phyloP scores from a whole-genome alignment of 2,888 invertebrate species.

The Stenolophus ochropezus region DNA sequence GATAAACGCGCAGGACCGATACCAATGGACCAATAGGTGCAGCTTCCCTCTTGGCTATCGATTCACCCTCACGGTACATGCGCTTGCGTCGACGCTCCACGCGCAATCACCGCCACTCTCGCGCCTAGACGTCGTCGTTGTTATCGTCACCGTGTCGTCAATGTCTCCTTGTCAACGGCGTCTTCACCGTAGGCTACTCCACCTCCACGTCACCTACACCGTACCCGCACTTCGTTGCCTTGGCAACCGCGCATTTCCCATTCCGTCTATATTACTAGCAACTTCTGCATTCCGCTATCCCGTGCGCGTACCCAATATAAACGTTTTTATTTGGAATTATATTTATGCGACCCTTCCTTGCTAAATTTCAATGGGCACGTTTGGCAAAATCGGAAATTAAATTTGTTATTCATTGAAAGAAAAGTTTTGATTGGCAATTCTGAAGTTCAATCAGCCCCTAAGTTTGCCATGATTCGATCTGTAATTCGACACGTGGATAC shows the following conservation, averaged over 20 bases:
- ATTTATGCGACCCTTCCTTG: slow-evolving; percentile 30
- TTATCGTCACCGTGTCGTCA: slow-evolving; percentile 37
- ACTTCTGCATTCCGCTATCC: not conserved
- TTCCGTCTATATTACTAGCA: not conserved
- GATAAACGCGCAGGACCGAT: slow-evolving; percentile 67
- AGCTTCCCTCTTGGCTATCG: slow-evolving; percentile 54
- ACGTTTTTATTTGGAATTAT: slow-evolving; percentile 21
- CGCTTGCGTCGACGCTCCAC: slow-evolving; percentile 52
- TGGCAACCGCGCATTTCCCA: not conserved
- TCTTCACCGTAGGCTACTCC: slow-evolving; percentile 20
- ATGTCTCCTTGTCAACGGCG: slow-evolving; percentile 10
- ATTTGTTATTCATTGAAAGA: slow-evolving; percentile 44
- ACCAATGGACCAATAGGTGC: slow-evolving; percentile 67
- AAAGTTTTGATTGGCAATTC: slow-evolving; percentile 39
- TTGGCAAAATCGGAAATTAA: slow-evolving; percentile 54
- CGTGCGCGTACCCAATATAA: not conserved
- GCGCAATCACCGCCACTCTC: slow-evolving; percentile 40
- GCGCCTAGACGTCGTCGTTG: slow-evolving; percentile 47
- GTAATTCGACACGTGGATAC: slow-evolving; percentile 39
- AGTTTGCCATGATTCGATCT: slow-evolving; percentile 1
- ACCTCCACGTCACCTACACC: not conserved
- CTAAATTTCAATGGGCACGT: slow-evolving; percentile 45
- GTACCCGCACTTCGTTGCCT: not conserved
- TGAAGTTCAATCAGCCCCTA: slow-evolving; percentile 22
- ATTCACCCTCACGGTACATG: slow-evolving; percentile 37